A percentile compares a stretch with the other conserved stretches of the same genome.
Evolutionary conservation across 2,888 invertebrate genomes (phyloP).

Genomic region (Tipula helvola): DNA sequence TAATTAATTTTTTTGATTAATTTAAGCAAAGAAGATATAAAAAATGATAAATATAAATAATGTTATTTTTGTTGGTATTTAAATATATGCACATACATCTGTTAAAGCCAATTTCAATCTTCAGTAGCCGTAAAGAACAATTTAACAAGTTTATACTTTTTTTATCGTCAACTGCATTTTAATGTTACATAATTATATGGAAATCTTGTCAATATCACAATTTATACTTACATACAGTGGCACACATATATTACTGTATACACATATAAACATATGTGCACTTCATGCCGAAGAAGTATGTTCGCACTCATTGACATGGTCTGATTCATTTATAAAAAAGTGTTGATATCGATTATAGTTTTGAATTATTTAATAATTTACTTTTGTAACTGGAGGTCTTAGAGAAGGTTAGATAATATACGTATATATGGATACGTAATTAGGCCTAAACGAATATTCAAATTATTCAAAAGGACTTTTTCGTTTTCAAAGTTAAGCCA

Average conservation of each 20-base stretch:
- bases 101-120: not conserved
- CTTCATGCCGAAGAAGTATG: not conserved
- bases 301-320: not conserved
- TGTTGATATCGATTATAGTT: not conserved
- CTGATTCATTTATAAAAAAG: not conserved
- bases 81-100: too few species aligned
- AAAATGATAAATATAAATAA: too few species aligned
- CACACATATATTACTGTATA: not conserved
- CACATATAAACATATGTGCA: not conserved
- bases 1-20: too few species aligned
- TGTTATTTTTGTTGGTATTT: too few species aligned
- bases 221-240: not conserved
- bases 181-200: not conserved
- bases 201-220: constrained; percentile 4
- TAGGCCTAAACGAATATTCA: too few species aligned
- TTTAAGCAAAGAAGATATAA: not conserved
- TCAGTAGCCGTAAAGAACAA: not conserved
- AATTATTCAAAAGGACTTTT: too few species aligned
- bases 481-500: too few species aligned
- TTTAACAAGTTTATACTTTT: not conserved
- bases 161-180: not conserved
- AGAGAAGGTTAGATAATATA: not conserved
- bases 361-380: not conserved
- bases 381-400: not conserved
- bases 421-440: too few species aligned